Percentiles rank a stretch among this genome's conserved stretches.
phyloP scores from a whole-genome alignment of 2,113 vertebrate species.

The Pluvianellus socialis region DNA sequence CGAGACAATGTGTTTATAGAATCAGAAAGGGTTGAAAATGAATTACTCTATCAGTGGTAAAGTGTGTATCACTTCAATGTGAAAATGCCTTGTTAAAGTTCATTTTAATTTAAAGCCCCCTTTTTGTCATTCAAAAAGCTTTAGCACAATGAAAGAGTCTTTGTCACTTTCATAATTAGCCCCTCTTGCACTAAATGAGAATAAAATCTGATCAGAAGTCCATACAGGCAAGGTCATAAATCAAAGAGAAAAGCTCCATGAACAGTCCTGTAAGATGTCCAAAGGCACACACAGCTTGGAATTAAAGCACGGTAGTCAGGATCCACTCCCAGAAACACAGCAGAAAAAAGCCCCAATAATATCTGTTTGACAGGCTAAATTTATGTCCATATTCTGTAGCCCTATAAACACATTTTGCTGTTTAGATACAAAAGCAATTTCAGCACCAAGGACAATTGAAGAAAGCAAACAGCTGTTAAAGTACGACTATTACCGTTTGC shows the following conservation, averaged over 20 bases:
- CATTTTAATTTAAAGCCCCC: conserved; percentile 79
- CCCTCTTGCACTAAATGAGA: conserved; percentile 58
- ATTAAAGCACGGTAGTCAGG: conserved; percentile 36
- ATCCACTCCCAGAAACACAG: conserved; percentile 71
- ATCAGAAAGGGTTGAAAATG: conserved; percentile 79
- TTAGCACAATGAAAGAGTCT: conserved; percentile 67
- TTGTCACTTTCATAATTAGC: conserved; percentile 72
- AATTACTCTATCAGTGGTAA: conserved; percentile 79
- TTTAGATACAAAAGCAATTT: conserved; percentile 73
- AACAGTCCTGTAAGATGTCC: conserved; percentile 50
- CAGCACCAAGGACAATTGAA: conserved; percentile 81
- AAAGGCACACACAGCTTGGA: conserved; percentile 62
- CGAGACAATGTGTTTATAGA: conserved; percentile 80
- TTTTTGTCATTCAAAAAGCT: conserved; percentile 72
- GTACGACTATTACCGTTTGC: neutral
- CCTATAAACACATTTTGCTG: conserved; percentile 66
- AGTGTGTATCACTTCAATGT: conserved; percentile 69
- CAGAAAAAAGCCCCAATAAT: conserved; percentile 53
- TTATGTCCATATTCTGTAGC: conserved; percentile 78
- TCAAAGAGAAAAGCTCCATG: conserved; percentile 66
- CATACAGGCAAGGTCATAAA: conserved; percentile 71
- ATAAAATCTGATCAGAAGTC: conserved; percentile 75
- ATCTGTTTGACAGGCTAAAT: conserved; percentile 75
- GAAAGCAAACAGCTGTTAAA: conserved; percentile 73
- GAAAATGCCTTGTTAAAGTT: conserved; percentile 77